Evolutionary conservation across 2,888 invertebrate genomes (phyloP).

Genomic region (Vesta saturnalis): DNA sequence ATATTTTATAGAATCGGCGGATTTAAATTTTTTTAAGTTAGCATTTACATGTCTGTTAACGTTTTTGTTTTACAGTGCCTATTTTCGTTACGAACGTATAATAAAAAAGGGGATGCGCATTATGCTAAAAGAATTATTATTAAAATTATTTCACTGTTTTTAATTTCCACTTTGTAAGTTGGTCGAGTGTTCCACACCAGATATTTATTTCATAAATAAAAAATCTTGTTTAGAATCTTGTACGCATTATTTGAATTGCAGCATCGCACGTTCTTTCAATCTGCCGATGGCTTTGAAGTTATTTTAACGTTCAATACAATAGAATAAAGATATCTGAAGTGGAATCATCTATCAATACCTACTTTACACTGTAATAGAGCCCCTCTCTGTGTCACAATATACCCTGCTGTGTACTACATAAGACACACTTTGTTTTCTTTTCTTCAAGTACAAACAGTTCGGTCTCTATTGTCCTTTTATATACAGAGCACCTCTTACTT

Average conservation of each 20-base stretch:
- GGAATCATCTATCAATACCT: conserved; percentile 47
- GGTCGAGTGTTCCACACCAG: no score
- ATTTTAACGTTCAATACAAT: conserved; percentile 34
- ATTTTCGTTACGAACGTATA: no score
- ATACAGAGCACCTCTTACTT: conserved; percentile 27
- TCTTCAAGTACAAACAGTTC: conserved; percentile 37
- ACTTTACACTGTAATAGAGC: conserved; percentile 41
- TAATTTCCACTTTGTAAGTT: no score
- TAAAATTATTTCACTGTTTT: no score
- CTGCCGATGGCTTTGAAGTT: conserved; percentile 10
- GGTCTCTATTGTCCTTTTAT: conserved; percentile 41
- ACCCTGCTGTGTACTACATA: conserved; percentile 38
- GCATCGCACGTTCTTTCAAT: conserved; percentile 3
- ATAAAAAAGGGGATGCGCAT: no score
- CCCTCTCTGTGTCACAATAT: conserved; percentile 41
- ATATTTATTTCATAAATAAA: no score
- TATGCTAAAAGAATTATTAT: no score
- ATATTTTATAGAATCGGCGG: no score
- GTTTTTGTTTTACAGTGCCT: no score
- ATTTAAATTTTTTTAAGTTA: no score
- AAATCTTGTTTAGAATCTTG: no score
- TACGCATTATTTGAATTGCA: not conserved
- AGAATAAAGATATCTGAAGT: conserved; percentile 44
- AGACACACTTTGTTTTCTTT: conserved; percentile 39
- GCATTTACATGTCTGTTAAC: no score